Conservation (phyloP, 2,797 vertebrate genomes). For the Darevskia nairensis region DNA sequence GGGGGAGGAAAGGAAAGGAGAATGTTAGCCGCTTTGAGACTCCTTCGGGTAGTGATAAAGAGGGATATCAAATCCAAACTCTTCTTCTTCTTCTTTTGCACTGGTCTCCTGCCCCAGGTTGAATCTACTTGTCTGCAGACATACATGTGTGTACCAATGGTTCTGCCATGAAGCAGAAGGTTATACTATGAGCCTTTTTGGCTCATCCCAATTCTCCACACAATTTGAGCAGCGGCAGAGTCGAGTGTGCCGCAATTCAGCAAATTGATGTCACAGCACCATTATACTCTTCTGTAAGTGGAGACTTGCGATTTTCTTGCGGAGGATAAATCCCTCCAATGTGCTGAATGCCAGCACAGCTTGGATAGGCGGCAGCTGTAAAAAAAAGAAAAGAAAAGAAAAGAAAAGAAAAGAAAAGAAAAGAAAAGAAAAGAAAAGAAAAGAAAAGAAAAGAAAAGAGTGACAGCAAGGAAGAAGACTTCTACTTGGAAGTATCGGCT, state of each 20-base stretch:
- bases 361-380: slow-evolving; percentile 30
- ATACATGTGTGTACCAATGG: background rate
- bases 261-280: slow-evolving; percentile 44
- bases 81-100: too few relatives aligned
- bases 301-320: background rate
- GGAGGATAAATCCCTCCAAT: slow-evolving; percentile 45
- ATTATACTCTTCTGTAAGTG: slow-evolving; percentile 31
- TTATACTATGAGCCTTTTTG: background rate
- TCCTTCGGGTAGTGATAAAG: too few relatives aligned
- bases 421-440: slow-evolving; percentile 35
- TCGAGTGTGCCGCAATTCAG: background rate
- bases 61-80: too few relatives aligned
- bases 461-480: slow-evolving; percentile 21
- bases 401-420: slow-evolving; percentile 29
- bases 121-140: too few relatives aligned
- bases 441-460: slow-evolving; percentile 43
- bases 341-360: slow-evolving; percentile 35
- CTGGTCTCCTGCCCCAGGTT: too few relatives aligned
- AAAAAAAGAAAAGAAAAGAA: slow-evolving; percentile 46
- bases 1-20: too few relatives aligned
- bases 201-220: background rate
- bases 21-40: too few relatives aligned
- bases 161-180: background rate
- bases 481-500: slow-evolving; percentile 58
- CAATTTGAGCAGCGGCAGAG: background rate